Evolutionary conservation across 2,797 vertebrate genomes (phyloP).

Genomic region (Acanthis flammea): DNA sequence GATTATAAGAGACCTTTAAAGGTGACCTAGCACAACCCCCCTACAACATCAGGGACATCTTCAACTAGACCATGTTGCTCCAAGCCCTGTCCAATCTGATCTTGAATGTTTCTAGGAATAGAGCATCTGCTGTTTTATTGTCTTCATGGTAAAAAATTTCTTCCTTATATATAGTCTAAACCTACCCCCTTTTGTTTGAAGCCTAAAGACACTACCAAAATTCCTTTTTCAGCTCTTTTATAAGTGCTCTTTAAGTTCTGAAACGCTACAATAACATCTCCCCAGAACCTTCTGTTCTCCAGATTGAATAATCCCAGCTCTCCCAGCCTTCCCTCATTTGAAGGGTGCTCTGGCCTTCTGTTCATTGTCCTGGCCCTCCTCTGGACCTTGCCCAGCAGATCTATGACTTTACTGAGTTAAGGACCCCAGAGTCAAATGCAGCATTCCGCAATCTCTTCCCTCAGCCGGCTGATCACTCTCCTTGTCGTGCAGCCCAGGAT

Average conservation of each 20-base stretch:
- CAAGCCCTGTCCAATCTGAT: not conserved
- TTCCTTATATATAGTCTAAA: not conserved
- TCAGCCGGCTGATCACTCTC: not conserved
- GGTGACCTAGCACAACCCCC: not conserved
- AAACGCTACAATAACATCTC: not conserved
- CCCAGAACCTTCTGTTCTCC: not conserved
- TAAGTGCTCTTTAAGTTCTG: rapidly evolving
- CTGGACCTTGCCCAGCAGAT: not conserved
- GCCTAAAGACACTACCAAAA: not conserved
- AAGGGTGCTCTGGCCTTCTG: not conserved
- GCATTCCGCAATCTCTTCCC: not conserved
- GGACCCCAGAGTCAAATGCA: rapidly evolving
- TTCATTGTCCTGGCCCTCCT: not conserved
- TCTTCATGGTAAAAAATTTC: not conserved
- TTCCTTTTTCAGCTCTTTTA: not conserved
- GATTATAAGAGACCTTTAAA: not conserved
- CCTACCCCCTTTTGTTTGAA: not conserved
- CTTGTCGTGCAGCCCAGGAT: not conserved
- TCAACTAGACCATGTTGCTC: not conserved
- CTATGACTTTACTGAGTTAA: not conserved
- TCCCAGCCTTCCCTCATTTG: not conserved
- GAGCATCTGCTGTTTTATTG: not conserved
- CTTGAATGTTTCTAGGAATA: not conserved
- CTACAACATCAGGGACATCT: not conserved
- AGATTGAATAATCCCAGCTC: not conserved